A percentile compares a stretch with the other conserved stretches of the same genome.
phyloP scores from a whole-genome alignment of 1,140 invertebrate species.

The Centruroides vittatus region DNA sequence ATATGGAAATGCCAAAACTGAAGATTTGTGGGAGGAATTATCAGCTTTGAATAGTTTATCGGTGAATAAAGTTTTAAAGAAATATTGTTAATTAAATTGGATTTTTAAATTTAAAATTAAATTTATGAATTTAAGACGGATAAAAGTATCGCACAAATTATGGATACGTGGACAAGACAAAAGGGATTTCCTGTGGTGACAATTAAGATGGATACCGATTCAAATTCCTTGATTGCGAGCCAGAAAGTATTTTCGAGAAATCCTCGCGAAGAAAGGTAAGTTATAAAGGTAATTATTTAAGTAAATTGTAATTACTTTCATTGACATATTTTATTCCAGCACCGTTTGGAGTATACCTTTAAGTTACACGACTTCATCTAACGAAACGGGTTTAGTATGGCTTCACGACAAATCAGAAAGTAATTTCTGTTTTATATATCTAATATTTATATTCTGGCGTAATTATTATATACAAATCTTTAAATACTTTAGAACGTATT shows the following conservation, averaged over 20 bases:
- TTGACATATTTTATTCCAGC: not conserved
- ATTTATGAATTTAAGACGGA: constrained; percentile 24
- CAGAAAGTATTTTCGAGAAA: constrained; percentile 8
- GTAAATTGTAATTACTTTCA: too few species aligned
- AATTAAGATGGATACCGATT: constrained; percentile 12
- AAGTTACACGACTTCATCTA: constrained; percentile 4
- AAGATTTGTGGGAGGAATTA: constrained; percentile 51
- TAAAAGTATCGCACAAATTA: constrained; percentile 65
- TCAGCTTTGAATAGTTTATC: constrained; percentile 29
- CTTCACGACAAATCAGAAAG: constrained; percentile 4
- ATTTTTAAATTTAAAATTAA: too few species aligned
- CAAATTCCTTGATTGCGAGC: not conserved
- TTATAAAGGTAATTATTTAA: too few species aligned
- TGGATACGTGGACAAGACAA: constrained; percentile 85
- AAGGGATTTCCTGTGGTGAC: constrained; percentile 74
- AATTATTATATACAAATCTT: too few species aligned
- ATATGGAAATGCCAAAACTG: constrained; percentile 60
- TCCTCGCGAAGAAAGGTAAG: not conserved
- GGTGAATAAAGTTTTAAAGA: constrained; percentile 4
- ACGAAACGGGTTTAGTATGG: constrained; percentile 2
- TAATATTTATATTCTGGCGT: too few species aligned
- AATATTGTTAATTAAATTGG: too few species aligned
- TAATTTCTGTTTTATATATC: not conserved
- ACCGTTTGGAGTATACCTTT: constrained; percentile 9
- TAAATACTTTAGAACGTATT: not conserved